phyloP scores from a whole-genome alignment of 2,113 vertebrate genomes.

The Sturnira hondurensis region DNA sequence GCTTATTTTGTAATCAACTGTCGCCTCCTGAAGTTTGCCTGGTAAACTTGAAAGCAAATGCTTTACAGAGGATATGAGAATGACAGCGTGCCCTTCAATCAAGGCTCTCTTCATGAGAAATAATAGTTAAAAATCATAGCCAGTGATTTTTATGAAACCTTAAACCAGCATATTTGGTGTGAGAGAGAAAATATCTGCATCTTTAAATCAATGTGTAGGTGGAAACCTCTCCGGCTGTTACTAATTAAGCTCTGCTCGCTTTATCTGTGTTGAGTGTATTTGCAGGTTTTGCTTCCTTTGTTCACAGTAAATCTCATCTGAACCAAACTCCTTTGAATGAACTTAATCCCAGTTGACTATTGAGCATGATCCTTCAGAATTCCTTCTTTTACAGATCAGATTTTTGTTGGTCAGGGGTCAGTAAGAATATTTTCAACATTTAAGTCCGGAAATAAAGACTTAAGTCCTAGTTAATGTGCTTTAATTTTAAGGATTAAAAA shows the following conservation, averaged over 20 bases:
- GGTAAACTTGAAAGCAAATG: neutral
- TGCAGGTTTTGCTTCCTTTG: neutral
- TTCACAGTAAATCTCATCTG: slow-evolving; percentile 28
- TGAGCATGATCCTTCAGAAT: neutral
- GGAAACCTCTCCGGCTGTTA: slow-evolving; percentile 36
- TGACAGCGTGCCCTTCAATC: neutral
- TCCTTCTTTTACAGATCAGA: neutral
- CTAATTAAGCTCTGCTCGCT: slow-evolving; percentile 13
- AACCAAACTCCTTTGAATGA: slow-evolving; percentile 7
- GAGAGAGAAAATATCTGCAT: neutral
- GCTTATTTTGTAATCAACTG: slow-evolving; percentile 21
- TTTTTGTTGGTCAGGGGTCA: neutral
- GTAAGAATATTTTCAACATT: neutral
- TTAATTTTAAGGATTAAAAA: neutral
- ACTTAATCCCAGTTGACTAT: neutral
- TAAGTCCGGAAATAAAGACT: neutral
- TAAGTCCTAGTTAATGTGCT: neutral
- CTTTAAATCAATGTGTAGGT: slow-evolving; percentile 7
- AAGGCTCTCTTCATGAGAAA: neutral
- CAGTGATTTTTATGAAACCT: neutral
- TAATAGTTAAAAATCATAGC: neutral
- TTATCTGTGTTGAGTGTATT: fast-evolving
- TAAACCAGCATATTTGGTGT: neutral
- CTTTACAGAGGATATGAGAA: neutral
- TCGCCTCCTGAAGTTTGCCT: slow-evolving; percentile 14